Conservation (phyloP, 35 echinoderm and acorn worm species). For the Nesometra sesokonis region DNA sequence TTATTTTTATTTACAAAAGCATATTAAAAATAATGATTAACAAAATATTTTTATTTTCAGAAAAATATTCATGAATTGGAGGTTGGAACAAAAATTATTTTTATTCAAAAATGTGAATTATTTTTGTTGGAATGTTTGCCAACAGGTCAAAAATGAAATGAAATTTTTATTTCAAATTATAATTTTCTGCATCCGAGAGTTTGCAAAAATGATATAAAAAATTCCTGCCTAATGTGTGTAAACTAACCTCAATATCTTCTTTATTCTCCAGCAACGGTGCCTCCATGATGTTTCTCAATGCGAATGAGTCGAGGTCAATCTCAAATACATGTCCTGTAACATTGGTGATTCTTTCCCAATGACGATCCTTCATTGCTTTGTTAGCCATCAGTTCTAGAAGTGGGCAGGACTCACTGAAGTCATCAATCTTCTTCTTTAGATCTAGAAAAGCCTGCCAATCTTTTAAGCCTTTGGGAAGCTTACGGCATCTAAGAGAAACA, state of each 20-base stretch:
- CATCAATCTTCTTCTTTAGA: constrained; percentile 97
- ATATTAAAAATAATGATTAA: too few species aligned
- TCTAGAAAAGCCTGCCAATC: constrained; percentile 94
- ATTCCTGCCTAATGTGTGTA: too few species aligned
- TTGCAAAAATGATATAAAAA: too few species aligned
- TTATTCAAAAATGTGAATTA: too few species aligned
- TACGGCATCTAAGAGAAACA: constrained; percentile 53
- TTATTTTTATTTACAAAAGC: too few species aligned
- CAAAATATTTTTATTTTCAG: too few species aligned
- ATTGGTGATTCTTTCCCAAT: constrained; percentile 81
- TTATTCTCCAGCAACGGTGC: constrained; percentile 75
- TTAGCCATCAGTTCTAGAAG: constrained; percentile 95
- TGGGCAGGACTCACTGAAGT: constrained; percentile 98
- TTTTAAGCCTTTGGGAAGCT: constrained; percentile 80
- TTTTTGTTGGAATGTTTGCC: too few species aligned
- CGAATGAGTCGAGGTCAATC: constrained; percentile 76
- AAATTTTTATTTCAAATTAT: too few species aligned
- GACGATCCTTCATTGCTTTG: constrained; percentile 86
- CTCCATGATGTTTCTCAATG: constrained; percentile 85
- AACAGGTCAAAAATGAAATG: too few species aligned
- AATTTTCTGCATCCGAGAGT: too few species aligned
- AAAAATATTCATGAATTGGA: too few species aligned
- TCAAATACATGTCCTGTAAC: constrained; percentile 72
- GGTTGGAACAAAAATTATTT: too few species aligned
- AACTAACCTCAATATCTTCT: constrained; percentile 90